phyloP scores from a whole-genome alignment of 2,113 vertebrate genomes.

The Hystrix cristata region DNA sequence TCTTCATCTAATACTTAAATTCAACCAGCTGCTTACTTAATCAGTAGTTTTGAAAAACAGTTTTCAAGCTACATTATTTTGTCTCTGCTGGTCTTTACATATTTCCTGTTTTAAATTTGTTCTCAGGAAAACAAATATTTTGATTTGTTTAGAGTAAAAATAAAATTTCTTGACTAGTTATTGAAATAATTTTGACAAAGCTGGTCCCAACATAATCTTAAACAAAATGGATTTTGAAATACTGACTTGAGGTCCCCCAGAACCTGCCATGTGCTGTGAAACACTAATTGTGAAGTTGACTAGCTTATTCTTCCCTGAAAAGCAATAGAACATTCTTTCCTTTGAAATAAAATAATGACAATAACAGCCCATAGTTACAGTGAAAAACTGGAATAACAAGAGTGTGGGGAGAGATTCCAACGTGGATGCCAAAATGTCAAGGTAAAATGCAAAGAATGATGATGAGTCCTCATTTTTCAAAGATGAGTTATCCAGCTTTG shows the following conservation, averaged over 20 bases:
- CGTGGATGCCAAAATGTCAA: slow-evolving; percentile 56
- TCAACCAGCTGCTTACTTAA: neutral
- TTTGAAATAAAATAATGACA: slow-evolving; percentile 74
- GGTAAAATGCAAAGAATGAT: slow-evolving; percentile 67
- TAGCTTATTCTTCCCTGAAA: slow-evolving; percentile 55
- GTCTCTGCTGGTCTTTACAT: neutral
- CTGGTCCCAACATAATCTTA: slow-evolving; percentile 31
- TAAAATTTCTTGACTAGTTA: slow-evolving; percentile 4
- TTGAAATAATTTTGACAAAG: slow-evolving; percentile 45
- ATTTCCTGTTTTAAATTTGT: slow-evolving; percentile 41
- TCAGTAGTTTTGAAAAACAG: neutral
- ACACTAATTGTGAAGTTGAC: slow-evolving; percentile 21
- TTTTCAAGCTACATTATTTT: slow-evolving; percentile 27
- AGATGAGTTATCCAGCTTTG: slow-evolving; percentile 70
- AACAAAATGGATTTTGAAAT: slow-evolving; percentile 31
- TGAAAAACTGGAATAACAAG: slow-evolving; percentile 53
- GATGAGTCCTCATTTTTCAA: neutral
- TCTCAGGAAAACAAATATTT: slow-evolving; percentile 23
- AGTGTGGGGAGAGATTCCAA: slow-evolving; percentile 57
- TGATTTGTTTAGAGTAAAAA: neutral
- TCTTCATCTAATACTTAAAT: neutral
- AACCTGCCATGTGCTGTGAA: neutral
- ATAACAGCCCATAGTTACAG: slow-evolving; percentile 55
- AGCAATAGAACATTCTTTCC: slow-evolving; percentile 65
- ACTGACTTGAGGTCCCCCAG: neutral